A percentile compares a stretch with the other conserved stretches of the same genome.
These are phyloP conservation scores for Orientallactaga sibirica DNA, from an alignment of 2,797 vertebrate genomes.

Conservation along the genomic window DNA sequence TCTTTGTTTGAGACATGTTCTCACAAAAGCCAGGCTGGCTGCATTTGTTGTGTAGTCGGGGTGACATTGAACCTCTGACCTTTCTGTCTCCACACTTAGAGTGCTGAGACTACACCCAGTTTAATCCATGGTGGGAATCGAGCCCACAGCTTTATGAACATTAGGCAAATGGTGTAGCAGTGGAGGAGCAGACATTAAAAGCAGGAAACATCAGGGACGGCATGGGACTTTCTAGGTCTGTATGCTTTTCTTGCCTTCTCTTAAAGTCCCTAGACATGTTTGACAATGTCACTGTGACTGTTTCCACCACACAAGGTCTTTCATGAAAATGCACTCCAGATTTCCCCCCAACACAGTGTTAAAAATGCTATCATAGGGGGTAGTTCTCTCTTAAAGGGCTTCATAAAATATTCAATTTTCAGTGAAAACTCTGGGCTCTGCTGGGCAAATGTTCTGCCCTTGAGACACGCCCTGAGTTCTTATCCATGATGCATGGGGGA, in stretches of 20 bases:
- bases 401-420: background rate
- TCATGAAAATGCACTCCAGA: background rate
- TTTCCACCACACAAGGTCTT: background rate
- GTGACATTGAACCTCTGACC: background rate
- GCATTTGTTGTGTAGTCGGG: too few species aligned
- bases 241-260: background rate
- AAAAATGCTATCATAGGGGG: background rate
- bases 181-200: background rate
- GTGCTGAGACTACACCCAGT: background rate
- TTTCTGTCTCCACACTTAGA: background rate
- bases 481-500: background rate
- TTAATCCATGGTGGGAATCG: background rate
- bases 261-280: slow-evolving; percentile 13
- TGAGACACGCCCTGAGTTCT: background rate
- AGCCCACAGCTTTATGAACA: background rate
- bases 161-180: background rate
- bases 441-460: background rate
- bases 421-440: background rate
- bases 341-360: background rate
- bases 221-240: slow-evolving; percentile 19
- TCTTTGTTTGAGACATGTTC: too few species aligned
- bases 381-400: background rate
- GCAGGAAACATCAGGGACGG: background rate
- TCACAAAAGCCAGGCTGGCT: too few species aligned
- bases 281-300: background rate